Base-by-base conservation (phyloP, 2,888 invertebrate species). In the Gnatocerus cornutus region DNA sequence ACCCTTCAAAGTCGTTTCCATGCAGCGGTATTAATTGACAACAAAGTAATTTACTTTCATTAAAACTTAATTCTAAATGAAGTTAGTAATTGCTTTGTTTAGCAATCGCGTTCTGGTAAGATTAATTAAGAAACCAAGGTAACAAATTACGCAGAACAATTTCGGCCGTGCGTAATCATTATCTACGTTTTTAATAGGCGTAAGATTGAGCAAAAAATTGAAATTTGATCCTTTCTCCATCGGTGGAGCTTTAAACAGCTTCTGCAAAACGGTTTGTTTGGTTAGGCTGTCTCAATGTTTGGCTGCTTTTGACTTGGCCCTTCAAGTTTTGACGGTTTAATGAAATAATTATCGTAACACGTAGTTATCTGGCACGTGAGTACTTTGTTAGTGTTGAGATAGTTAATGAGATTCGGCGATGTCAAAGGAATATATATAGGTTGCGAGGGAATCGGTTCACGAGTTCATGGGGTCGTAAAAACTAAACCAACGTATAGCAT, bases 91-190 rank as follows among this genome's bases (percentile, higher is more conserved):
- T 59, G 59, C 59, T 45, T 59, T 59, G 46, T 59, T 59, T 59
- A 46, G 59, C 33, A 59, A 59, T 29, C 59, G 59, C 59, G 45
- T 13, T 59, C 46, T 59, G 46, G 41, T 46, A 33, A 46, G 46
- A 59, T 59, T 59, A 59, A 59, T 59, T 33, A 59, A 48, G 59
- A 48, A 59, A 59, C 59, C 59, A 59, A 59, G 56, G 59, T 59
- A 59, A 59, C 59, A 48, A 59, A 59, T 45, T 59, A 16, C 59
- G 21, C 29, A 3, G 46, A 59, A 59, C 46, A 59, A 59, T 46
- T 33, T 30, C 14, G 59, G 37, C 4, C 30, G 46, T 30, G 59
- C 46, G 59, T 59, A 46, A 59, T 59, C 45, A 59, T 59, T 59
- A 58, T 41, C 7, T 43, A 37, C 5, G 43, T 9, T 58, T 58